Conservation (phyloP, 2,888 invertebrate genomes). For the Drosophila dives region DNA sequence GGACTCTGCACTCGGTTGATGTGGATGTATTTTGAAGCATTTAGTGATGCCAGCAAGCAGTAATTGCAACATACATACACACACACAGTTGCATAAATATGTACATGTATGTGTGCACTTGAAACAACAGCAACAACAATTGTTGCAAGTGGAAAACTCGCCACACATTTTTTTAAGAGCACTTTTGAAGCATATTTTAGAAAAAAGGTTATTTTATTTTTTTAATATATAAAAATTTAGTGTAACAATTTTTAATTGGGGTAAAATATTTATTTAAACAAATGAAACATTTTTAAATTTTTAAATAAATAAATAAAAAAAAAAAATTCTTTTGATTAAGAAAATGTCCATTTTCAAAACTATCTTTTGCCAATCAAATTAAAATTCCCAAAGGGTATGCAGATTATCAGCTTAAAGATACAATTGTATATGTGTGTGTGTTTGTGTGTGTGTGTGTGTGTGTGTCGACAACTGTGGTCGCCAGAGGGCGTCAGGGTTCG, state of each 20-base stretch:
- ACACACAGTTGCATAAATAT: not conserved
- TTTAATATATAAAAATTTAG: not conserved
- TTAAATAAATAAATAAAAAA: no score
- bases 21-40: slow-evolving; percentile 45
- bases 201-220: not conserved
- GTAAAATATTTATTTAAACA: not conserved
- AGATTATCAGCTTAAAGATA: slow-evolving; percentile 19
- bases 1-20: slow-evolving; percentile 23
- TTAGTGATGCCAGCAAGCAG: slow-evolving; percentile 45
- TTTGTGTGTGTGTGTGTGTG: slow-evolving; percentile 3
- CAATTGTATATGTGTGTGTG: slow-evolving; percentile 8
- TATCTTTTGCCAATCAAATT: slow-evolving; percentile 21
- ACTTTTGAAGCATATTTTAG: not conserved
- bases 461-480: slow-evolving; percentile 44
- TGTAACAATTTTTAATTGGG: not conserved
- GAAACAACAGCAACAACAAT: slow-evolving; percentile 27
- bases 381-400: slow-evolving; percentile 26
- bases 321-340: no score
- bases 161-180: not conserved
- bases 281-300: not conserved
- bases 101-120: not conserved
- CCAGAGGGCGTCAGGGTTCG: slow-evolving; percentile 52
- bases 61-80: slow-evolving; percentile 32
- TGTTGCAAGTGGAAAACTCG: slow-evolving; percentile 32
- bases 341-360: not conserved